Base-by-base conservation (phyloP, 2,113 vertebrate species). In the Sciurus niger region DNA sequence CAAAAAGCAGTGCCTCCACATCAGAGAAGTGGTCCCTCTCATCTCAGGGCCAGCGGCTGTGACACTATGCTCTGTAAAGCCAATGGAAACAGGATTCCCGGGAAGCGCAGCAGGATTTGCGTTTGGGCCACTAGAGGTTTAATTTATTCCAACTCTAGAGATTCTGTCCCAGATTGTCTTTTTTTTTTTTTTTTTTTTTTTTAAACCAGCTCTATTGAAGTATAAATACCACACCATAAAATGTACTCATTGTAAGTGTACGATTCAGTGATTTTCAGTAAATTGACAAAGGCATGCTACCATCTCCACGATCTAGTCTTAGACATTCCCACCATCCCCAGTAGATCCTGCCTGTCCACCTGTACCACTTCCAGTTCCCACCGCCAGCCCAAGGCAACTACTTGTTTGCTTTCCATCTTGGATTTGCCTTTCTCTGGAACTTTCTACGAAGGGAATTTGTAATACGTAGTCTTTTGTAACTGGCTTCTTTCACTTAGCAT, bases 361-460 rank as follows among this genome's bases (percentile, higher is more conserved):
- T 22, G 16, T 11, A 24, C 25, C 18, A 24, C 12, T 78, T 43
- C 22, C 84, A 40, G 20, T 17, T 3, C 24, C 24, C 22, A 14
- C 20, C 34, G 18, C 34, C 2, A 53, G 43, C 16, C 68, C 37
- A 22, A 55, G 30, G 73, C 73, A 65, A 65, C 20, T 34, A 11
- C 24, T 16, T 34, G 40, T 4, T 78, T 24, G 25, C 34, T n/a
- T 30, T 28, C 63, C 8, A 12, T 74, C 68, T 77, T 82, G 28
- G 65, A 51, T 87, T 74, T 63, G 14, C 68, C 48, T 91, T 55
- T 90, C 37, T 58, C 77, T 63, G 74, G 94, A 60, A 70, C 16
- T 46, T 46, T 73, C 90, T 51, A 28, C 51, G 63, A 77, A 46
- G 20, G 25, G 53, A 92, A 34, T 53, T 79, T 3, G 9, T 4